Conservation (phyloP, 2,113 vertebrate genomes). For the Cebidichthys violaceus region DNA sequence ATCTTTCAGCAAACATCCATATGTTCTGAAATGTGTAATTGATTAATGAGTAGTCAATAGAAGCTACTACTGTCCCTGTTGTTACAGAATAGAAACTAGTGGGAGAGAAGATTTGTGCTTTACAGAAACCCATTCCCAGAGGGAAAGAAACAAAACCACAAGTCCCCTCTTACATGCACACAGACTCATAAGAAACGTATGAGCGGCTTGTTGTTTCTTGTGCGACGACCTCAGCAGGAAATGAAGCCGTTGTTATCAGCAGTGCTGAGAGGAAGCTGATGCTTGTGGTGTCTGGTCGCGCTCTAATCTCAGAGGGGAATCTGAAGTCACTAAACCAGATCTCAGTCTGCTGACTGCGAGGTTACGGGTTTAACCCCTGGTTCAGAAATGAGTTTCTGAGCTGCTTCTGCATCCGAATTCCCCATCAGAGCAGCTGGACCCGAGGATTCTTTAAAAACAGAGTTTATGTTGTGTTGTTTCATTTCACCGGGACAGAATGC, state of each 20-base stretch:
- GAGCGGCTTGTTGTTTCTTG: constrained; percentile 28
- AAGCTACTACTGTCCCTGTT: neutral
- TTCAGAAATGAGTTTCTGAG: neutral
- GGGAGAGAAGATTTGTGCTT: neutral
- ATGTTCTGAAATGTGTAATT: too few species aligned
- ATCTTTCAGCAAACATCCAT: too few species aligned
- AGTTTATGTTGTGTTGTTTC: too few species aligned
- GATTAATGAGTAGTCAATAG: neutral
- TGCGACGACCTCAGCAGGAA: constrained; percentile 32
- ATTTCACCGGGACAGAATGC: too few species aligned
- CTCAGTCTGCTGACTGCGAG: constrained; percentile 6
- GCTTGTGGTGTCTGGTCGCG: constrained; percentile 45
- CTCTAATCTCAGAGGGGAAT: constrained; percentile 43
- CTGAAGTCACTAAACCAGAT: constrained; percentile 56
- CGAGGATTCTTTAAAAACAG: neutral
- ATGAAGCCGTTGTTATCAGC: constrained; percentile 46
- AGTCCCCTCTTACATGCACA: neutral
- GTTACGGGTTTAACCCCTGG: neutral
- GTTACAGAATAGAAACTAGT: neutral
- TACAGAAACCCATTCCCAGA: neutral
- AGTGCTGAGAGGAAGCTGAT: constrained; percentile 34
- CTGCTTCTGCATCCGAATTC: too few species aligned
- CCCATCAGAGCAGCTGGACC: neutral
- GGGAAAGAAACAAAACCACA: neutral
- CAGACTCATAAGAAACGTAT: neutral